Evolutionary conservation across 2,888 invertebrate species (phyloP).

Genomic region (Ochropleura plecta): DNA sequence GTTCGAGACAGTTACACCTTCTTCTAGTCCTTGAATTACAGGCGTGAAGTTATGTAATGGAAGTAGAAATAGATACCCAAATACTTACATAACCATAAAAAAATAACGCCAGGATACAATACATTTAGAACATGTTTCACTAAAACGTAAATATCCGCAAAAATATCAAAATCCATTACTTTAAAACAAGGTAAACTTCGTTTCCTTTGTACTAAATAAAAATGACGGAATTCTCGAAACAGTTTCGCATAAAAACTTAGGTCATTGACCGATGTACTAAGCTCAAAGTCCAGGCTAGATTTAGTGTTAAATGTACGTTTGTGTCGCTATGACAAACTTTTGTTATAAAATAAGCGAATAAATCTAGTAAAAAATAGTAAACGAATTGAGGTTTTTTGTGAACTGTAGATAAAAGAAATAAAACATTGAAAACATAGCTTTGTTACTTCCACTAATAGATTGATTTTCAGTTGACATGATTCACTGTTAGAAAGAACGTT

Average conservation of each 20-base stretch:
- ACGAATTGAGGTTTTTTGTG: neutral
- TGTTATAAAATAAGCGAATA: conserved; percentile 14
- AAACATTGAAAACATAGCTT: neutral
- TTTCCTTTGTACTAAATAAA: conserved; percentile 13
- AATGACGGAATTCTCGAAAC: conserved; percentile 25
- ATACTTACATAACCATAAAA: neutral
- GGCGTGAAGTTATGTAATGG: neutral
- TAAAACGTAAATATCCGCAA: conserved; percentile 19
- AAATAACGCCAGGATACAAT: conserved; percentile 33
- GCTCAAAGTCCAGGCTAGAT: conserved; percentile 31
- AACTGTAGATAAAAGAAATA: neutral
- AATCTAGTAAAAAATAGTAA: neutral
- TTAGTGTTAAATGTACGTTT: conserved; percentile 3
- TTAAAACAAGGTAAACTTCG: conserved; percentile 1
- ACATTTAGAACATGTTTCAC: conserved; percentile 6
- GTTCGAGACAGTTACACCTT: too few species aligned
- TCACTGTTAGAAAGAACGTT: neutral
- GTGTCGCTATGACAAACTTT: conserved; percentile 21
- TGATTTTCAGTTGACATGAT: neutral
- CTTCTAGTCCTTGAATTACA: too few species aligned
- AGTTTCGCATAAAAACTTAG: conserved; percentile 48
- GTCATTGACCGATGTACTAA: conserved; percentile 26
- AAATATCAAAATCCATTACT: conserved; percentile 28
- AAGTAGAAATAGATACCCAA: neutral
- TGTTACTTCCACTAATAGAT: neutral